phyloP scores from a whole-genome alignment of 1,140 invertebrate genomes.

The Ceratoteleas bidentatus region DNA sequence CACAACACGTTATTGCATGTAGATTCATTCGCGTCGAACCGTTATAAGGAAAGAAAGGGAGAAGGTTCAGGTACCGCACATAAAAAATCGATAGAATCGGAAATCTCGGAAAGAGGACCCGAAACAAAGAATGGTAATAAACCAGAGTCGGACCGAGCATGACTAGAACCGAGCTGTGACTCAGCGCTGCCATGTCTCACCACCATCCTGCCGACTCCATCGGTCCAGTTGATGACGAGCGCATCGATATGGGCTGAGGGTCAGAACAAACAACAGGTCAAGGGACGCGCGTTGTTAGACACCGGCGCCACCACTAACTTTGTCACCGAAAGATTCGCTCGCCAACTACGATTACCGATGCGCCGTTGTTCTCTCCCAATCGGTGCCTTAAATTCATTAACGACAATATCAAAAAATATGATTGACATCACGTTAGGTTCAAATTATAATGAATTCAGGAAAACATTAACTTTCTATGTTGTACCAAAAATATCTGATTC shows the following conservation, averaged over 20 bases:
- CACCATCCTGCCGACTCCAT: background rate
- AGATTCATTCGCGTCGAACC: background rate
- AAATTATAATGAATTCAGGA: background rate
- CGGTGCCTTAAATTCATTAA: too few relatives aligned
- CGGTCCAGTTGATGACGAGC: constrained; percentile 17
- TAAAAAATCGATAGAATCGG: too few relatives aligned
- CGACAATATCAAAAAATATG: too few relatives aligned
- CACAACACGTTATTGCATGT: constrained; percentile 11
- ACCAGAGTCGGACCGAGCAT: background rate
- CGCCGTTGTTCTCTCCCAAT: too few relatives aligned
- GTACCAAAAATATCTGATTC: constrained; percentile 23
- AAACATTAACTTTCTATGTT: background rate
- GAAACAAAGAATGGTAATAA: background rate
- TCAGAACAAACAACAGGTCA: background rate
- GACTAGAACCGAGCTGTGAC: background rate
- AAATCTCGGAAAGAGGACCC: too few relatives aligned
- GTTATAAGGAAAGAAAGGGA: too few relatives aligned
- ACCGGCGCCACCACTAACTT: too few relatives aligned
- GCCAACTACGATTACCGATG: too few relatives aligned
- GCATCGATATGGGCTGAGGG: background rate
- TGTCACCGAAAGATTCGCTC: too few relatives aligned
- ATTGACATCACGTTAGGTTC: background rate
- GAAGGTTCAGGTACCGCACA: too few relatives aligned
- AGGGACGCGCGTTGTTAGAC: constrained; percentile 20
- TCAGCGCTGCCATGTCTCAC: background rate